Evolutionary conservation across 2,797 vertebrate genomes (phyloP).

Genomic region (Psittacula derbiana): DNA sequence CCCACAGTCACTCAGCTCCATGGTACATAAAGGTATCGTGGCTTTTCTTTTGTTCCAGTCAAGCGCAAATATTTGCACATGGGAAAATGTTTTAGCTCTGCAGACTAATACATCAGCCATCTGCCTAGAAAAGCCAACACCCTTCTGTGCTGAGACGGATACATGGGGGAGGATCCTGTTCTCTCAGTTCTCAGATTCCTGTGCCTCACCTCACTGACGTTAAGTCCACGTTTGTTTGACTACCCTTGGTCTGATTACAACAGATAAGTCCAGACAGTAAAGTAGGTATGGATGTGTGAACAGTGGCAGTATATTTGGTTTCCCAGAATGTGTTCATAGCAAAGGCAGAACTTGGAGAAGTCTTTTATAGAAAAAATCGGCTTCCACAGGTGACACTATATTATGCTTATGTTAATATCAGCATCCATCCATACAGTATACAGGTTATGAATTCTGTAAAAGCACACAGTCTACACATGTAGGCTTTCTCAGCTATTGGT

Average conservation of each 20-base stretch:
- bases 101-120: conserved; percentile 72
- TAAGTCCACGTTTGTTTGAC: conserved; percentile 62
- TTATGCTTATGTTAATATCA: not conserved
- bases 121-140: conserved; percentile 74
- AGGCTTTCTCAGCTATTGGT: not conserved
- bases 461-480: not conserved
- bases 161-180: conserved; percentile 72
- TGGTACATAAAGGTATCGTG: conserved; percentile 45
- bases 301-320: not conserved
- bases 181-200: conserved; percentile 40
- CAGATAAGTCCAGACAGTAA: conserved; percentile 56
- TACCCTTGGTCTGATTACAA: conserved; percentile 49
- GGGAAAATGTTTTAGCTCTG: conserved; percentile 62
- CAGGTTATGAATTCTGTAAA: not conserved
- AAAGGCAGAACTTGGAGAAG: not conserved
- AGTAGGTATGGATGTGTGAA: not conserved
- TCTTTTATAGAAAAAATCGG: not conserved
- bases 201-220: conserved; percentile 42
- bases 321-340: not conserved
- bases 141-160: conserved; percentile 70
- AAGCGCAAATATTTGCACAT: conserved; percentile 78
- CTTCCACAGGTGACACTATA: fast-evolving
- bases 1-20: conserved; percentile 58
- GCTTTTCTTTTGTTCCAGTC: conserved; percentile 68
- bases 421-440: not conserved